phyloP scores from a whole-genome alignment of 1,140 invertebrate species.

The Bombus fervidus region DNA sequence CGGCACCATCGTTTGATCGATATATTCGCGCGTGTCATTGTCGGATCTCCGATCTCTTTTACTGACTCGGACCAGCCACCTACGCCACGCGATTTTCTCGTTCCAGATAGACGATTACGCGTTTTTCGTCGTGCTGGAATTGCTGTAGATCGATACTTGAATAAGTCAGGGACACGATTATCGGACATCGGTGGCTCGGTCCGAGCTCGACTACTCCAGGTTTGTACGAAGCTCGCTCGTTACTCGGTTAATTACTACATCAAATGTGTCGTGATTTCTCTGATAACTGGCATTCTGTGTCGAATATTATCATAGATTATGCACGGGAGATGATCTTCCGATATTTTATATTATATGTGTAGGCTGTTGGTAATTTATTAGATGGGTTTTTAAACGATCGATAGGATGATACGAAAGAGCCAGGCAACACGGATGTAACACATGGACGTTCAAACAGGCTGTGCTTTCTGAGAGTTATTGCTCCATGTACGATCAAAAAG shows the following conservation, averaged over 20 bases:
- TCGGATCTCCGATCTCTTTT: conserved; percentile 24
- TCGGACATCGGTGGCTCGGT: background rate
- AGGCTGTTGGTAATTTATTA: conserved; percentile 1
- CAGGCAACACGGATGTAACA: background rate
- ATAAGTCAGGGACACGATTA: background rate
- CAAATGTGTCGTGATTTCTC: background rate
- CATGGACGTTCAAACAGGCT: background rate
- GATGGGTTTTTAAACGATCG: background rate
- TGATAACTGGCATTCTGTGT: background rate
- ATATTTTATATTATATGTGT: background rate
- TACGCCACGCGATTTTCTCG: background rate
- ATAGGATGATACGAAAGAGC: background rate
- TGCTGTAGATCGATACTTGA: conserved; percentile 2
- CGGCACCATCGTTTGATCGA: conserved; percentile 44
- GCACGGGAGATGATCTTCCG: background rate
- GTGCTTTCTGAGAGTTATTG: conserved; percentile 21
- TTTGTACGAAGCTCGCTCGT: background rate
- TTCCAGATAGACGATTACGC: background rate
- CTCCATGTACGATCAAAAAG: background rate
- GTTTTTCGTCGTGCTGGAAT: conserved; percentile 21
- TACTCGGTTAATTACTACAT: conserved; percentile 18
- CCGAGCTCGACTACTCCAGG: background rate
- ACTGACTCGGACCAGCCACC: background rate
- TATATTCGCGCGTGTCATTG: conserved; percentile 42
- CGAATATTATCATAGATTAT: background rate